Conservation (phyloP, 2,797 vertebrate genomes). For the Lates japonicus region DNA sequence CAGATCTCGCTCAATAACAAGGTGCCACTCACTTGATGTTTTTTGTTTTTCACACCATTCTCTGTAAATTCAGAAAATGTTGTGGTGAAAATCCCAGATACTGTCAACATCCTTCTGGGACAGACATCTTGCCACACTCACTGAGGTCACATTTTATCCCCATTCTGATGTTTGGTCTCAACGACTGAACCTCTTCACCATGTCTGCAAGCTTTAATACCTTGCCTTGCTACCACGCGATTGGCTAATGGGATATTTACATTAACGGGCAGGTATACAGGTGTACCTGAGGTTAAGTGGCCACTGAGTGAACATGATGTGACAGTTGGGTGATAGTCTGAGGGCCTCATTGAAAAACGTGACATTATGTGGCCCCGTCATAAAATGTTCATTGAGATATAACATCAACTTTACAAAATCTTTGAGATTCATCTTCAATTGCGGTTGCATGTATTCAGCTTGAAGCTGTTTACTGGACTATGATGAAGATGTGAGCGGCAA, state of each 20-base stretch:
- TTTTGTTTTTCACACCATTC: too few species aligned
- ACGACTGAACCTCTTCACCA: not conserved
- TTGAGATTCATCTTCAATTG: accelerated
- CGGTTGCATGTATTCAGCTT: not conserved
- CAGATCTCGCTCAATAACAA: not conserved
- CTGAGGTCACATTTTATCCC: not conserved
- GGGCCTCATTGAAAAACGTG: not conserved
- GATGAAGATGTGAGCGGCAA: not conserved
- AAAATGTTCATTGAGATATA: not conserved
- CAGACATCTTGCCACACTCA: too few species aligned
- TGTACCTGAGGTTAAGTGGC: not conserved
- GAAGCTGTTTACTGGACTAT: not conserved
- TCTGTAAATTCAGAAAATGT: not conserved
- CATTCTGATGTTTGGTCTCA: not conserved
- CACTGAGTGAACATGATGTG: not conserved
- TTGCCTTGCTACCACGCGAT: not conserved
- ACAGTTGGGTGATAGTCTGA: not conserved
- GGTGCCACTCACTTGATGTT: not conserved
- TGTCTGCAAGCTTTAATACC: not conserved
- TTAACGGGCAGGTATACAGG: not conserved
- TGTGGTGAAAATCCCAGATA: not conserved
- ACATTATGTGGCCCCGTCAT: not conserved
- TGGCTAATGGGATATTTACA: not conserved
- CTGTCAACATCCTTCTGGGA: not conserved
- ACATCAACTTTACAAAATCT: not conserved